Evolutionary conservation across 2,888 invertebrate genomes (phyloP).

Genomic region (Priocnemis perturbator): DNA sequence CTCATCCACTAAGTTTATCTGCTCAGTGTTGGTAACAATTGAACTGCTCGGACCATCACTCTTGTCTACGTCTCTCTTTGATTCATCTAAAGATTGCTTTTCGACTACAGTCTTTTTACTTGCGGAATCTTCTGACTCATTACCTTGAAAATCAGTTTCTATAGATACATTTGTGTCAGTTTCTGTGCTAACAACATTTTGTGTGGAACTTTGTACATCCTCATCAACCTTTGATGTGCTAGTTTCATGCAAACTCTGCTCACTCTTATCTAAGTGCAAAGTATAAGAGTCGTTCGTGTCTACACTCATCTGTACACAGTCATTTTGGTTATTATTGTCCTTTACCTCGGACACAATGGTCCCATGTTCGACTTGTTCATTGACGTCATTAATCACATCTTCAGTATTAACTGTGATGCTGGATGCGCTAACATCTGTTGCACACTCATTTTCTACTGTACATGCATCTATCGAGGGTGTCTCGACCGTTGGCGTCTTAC

Average conservation of each 20-base stretch:
- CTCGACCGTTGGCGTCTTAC: not conserved
- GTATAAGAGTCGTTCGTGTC: not conserved
- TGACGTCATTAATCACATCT: not conserved
- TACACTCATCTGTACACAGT: too few species aligned
- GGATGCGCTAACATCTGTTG: not conserved
- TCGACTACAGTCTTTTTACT: conserved; percentile 27
- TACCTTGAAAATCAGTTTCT: conserved; percentile 25
- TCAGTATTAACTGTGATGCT: not conserved
- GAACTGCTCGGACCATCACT: conserved; percentile 18
- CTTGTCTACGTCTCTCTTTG: conserved; percentile 9
- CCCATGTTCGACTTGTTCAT: not conserved
- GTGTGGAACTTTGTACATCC: conserved; percentile 8
- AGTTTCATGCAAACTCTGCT: not conserved
- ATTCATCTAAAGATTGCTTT: conserved; percentile 24
- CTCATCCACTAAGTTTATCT: conserved; percentile 39
- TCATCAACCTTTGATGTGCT: not conserved
- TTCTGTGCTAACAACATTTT: conserved; percentile 20
- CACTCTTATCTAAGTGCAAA: too few species aligned
- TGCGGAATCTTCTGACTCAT: conserved; percentile 30
- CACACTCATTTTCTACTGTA: not conserved
- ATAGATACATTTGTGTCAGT: conserved; percentile 16
- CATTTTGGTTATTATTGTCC: conserved; percentile 7
- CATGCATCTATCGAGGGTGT: not conserved
- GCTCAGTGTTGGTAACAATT: conserved; percentile 33
- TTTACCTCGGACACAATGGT: not conserved